Conservation (phyloP, 1,140 invertebrate genomes). For the Diploscapter pachys region DNA sequence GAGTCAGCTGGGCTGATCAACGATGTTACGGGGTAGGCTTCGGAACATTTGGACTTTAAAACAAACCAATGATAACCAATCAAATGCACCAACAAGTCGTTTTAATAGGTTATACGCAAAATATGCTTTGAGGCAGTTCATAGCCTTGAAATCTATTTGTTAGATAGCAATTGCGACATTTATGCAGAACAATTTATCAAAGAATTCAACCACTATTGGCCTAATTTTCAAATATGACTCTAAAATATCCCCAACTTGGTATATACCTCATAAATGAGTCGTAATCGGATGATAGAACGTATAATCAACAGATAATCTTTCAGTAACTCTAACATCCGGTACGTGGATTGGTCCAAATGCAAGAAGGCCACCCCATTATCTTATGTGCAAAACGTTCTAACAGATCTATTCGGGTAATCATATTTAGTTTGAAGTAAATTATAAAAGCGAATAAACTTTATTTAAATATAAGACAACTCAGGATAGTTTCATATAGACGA, state of each 20-base stretch:
- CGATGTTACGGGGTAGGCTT: constrained; percentile 20
- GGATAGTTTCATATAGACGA: too few relatives aligned
- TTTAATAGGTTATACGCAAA: not conserved
- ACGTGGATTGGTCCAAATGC: constrained; percentile 34
- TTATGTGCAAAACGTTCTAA: constrained; percentile 30
- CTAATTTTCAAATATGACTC: too few relatives aligned
- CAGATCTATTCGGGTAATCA: constrained; percentile 26
- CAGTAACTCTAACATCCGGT: constrained; percentile 29
- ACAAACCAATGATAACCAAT: too few relatives aligned
- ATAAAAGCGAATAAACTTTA: not conserved
- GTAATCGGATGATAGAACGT: too few relatives aligned
- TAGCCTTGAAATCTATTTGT: not conserved
- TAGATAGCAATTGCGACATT: too few relatives aligned
- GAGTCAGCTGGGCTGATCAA: constrained; percentile 29
- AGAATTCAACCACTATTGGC: too few relatives aligned
- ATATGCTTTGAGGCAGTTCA: not conserved
- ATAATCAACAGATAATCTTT: not conserved
- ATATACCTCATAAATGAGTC: too few relatives aligned
- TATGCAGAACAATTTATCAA: too few relatives aligned
- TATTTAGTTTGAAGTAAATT: not conserved
- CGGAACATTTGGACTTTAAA: not conserved
- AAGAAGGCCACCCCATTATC: constrained; percentile 12
- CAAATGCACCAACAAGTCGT: too few relatives aligned
- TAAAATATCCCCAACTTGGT: too few relatives aligned
- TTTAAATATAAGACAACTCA: not conserved